Conservation (phyloP, 2,888 invertebrate species). For the Peribatodes rhomboidaria region DNA sequence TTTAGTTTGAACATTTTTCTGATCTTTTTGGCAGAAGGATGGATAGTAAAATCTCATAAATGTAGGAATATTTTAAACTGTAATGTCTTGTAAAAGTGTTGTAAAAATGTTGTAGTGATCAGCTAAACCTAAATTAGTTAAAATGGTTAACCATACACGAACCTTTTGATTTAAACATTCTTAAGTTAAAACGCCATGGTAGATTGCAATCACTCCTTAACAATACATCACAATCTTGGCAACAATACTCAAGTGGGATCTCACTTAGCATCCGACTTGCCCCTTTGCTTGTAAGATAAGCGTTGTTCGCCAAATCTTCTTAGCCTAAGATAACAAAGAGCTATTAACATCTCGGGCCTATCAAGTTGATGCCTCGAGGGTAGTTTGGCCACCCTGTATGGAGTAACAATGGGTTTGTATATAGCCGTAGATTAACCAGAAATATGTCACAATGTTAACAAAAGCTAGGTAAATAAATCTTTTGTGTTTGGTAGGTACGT, state of each 20-base stretch:
- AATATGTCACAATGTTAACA: not conserved
- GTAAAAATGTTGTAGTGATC: no score
- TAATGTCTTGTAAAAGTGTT: no score
- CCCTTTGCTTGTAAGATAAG: conserved; percentile 61
- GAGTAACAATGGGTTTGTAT: conserved; percentile 15
- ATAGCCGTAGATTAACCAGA: not conserved
- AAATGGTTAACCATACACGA: no score
- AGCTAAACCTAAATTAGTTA: no score
- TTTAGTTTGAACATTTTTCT: no score
- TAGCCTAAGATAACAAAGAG: conserved; percentile 70
- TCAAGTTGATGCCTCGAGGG: conserved; percentile 56
- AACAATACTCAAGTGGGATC: conserved; percentile 61
- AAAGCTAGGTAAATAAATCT: not conserved
- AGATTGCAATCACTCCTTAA: not conserved
- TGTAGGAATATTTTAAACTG: no score
- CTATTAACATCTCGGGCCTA: conserved; percentile 64
- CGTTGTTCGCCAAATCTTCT: conserved; percentile 68
- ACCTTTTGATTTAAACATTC: no score
- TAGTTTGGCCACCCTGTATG: conserved; percentile 24
- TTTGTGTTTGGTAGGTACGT: not conserved
- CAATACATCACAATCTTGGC: conserved; percentile 17
- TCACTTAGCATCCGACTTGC: conserved; percentile 50
- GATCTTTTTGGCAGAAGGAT: no score
- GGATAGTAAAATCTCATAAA: no score
- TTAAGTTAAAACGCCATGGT: not conserved